A percentile compares a stretch with the other conserved stretches of the same genome.
Conservation (phyloP, 2,113 vertebrate genomes). For the Vulpes lagopus region DNA sequence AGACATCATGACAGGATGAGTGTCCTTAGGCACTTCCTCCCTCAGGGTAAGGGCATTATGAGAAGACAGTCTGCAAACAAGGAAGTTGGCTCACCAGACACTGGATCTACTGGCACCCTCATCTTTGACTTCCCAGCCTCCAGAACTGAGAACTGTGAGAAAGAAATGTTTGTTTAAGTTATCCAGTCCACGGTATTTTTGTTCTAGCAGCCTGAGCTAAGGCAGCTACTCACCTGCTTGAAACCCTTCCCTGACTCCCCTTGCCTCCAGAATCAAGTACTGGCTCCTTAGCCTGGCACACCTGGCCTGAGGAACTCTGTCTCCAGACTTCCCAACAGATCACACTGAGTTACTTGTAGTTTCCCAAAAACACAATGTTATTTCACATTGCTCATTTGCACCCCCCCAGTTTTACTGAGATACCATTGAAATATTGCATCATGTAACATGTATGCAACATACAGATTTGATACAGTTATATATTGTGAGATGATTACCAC, state of each 20-base stretch:
- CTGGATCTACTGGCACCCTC: neutral
- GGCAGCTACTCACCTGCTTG: neutral
- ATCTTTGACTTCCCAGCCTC: neutral
- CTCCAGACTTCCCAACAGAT: rapidly evolving
- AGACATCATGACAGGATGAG: neutral
- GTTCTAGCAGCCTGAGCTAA: neutral
- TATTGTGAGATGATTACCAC: neutral
- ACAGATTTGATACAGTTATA: neutral
- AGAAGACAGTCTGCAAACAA: neutral
- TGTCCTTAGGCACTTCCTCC: neutral
- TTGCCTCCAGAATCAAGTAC: neutral
- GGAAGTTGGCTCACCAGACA: neutral
- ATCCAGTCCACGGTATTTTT: neutral
- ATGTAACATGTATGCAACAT: neutral
- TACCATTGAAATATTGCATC: neutral
- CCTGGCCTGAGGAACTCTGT: neutral
- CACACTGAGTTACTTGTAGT: neutral
- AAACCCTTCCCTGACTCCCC: neutral
- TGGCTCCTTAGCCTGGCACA: neutral
- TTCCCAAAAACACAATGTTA: neutral
- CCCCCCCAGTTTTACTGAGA: neutral
- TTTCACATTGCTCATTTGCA: neutral
- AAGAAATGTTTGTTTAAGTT: neutral
- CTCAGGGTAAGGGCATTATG: neutral
- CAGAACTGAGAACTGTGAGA: neutral